Evolutionary conservation across 2,113 vertebrate species (phyloP).

Genomic region (Festucalex cinctus): DNA sequence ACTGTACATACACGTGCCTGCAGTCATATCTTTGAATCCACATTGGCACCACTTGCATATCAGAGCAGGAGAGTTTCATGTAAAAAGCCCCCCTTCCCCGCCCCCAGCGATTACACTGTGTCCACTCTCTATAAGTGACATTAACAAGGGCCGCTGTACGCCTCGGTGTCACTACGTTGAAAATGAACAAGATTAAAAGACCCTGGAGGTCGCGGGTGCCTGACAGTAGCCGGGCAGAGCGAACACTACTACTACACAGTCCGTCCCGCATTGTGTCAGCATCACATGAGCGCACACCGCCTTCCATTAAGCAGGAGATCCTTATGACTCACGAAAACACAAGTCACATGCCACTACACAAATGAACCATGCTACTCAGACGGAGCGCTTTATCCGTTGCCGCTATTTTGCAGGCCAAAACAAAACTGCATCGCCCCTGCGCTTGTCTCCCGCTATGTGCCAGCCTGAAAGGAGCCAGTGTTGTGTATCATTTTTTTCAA

Average conservation of each 20-base stretch:
- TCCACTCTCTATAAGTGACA: conserved; percentile 7
- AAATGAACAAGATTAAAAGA: conserved; percentile 39
- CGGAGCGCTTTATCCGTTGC: conserved; percentile 53
- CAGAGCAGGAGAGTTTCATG: conserved; percentile 7
- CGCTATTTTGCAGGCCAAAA: conserved; percentile 56
- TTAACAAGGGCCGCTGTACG: conserved; percentile 22
- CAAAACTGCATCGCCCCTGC: conserved; percentile 61
- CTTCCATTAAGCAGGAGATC: conserved; percentile 72
- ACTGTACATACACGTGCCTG: conserved; percentile 2
- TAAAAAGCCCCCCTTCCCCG: background rate
- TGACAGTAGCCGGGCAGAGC: conserved; percentile 51
- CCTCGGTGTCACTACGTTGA: conserved; percentile 33
- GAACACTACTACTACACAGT: conserved; percentile 54
- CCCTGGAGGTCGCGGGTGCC: conserved; percentile 18
- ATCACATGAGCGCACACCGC: conserved; percentile 73
- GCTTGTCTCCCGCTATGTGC: conserved; percentile 45
- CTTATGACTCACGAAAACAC: conserved; percentile 75
- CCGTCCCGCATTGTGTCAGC: conserved; percentile 66
- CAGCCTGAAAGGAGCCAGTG: conserved; percentile 59
- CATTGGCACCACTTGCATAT: conserved; percentile 19
- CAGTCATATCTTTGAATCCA: conserved; percentile 22
- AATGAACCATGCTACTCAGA: conserved; percentile 65
- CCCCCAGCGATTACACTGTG: background rate
- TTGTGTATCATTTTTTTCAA: conserved; percentile 47
- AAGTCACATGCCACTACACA: conserved; percentile 76